Evolutionary conservation across 53 echinoderm and acorn worm genomes (phyloP).

Genomic region (Patiria pectinifera): DNA sequence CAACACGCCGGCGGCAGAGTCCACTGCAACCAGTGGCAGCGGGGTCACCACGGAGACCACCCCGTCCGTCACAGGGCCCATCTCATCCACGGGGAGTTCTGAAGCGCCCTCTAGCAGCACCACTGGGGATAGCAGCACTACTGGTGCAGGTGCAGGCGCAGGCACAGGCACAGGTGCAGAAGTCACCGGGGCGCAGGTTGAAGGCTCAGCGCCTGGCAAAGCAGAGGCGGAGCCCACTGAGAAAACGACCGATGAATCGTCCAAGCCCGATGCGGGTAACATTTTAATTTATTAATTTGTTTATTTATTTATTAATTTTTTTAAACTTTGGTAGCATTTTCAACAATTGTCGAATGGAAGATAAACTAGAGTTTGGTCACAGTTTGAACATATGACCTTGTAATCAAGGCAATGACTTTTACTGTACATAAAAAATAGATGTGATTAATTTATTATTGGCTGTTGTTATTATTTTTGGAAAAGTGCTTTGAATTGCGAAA

Average conservation of each 20-base stretch:
- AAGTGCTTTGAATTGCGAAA: no score
- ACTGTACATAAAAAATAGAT: no score
- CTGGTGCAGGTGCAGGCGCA: neutral
- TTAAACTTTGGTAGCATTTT: neutral
- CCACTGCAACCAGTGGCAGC: constrained; percentile 33
- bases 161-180: neutral
- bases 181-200: neutral
- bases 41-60: constrained; percentile 47
- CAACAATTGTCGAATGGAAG: no score
- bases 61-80: constrained; percentile 43
- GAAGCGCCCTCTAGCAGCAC: constrained; percentile 40
- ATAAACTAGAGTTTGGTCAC: no score
- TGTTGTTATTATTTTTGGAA: no score
- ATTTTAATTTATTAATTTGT: neutral
- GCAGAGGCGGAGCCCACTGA: constrained; percentile 12
- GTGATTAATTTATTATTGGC: no score
- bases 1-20: constrained; percentile 48
- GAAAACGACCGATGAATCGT: neutral
- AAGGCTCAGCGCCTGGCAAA: neutral
- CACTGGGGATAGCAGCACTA: neutral
- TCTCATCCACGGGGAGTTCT: constrained; percentile 35
- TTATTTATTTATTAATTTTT: neutral
- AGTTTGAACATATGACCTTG: no score
- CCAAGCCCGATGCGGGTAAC: constrained; percentile 8
- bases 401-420: no score